These are phyloP conservation scores for Drosophila trapezifrons DNA, from an alignment of 1,140 invertebrate species.

Conservation along the genomic window DNA sequence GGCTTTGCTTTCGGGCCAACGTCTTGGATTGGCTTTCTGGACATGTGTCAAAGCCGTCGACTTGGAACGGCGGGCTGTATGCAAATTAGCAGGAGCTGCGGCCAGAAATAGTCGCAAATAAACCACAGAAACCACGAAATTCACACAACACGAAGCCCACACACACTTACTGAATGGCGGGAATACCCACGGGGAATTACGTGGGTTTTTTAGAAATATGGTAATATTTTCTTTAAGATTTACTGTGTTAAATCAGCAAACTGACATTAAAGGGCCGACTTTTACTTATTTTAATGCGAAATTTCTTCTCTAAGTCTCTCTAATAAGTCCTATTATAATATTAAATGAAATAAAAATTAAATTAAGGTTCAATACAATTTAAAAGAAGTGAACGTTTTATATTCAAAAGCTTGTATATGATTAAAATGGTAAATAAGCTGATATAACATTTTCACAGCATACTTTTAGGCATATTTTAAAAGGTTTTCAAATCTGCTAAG, in stretches of 20 bases:
- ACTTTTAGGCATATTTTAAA: too few species aligned
- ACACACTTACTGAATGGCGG: conserved; percentile 32
- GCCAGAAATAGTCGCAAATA: conserved; percentile 60
- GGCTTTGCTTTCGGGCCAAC: conserved; percentile 40
- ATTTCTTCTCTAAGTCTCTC: too few species aligned
- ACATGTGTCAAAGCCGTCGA: conserved; percentile 76
- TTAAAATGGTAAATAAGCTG: too few species aligned
- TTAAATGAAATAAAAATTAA: too few species aligned
- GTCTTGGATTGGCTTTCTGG: conserved; percentile 64
- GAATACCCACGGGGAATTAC: neutral
- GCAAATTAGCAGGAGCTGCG: conserved; percentile 60
- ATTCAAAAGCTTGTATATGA: too few species aligned
- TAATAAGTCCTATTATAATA: too few species aligned
- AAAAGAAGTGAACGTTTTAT: too few species aligned
- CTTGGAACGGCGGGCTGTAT: conserved; percentile 48
- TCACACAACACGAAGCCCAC: conserved; percentile 31
- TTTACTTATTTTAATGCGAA: neutral
- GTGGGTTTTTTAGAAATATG: too few species aligned
- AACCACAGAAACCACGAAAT: conserved; percentile 18
- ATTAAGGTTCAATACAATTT: neutral
- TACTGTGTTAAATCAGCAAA: neutral
- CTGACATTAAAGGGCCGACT: too few species aligned
- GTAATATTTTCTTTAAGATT: neutral
- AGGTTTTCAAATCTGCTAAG: too few species aligned
- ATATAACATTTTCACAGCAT: too few species aligned